Conservation (phyloP, 1,140 invertebrate genomes). For the Drosophila athabasca region DNA sequence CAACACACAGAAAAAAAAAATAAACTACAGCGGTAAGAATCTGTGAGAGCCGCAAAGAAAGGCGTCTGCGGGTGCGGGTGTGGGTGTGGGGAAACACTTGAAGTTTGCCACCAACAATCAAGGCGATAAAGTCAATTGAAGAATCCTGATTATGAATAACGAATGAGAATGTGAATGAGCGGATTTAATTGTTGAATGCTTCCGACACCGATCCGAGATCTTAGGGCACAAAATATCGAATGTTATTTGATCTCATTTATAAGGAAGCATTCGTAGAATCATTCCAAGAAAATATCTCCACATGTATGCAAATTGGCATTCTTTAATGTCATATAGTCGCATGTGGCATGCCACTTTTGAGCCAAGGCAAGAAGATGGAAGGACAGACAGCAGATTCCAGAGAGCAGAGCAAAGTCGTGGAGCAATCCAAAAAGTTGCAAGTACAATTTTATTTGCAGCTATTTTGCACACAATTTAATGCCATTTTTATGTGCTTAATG, state of each 20-base stretch:
- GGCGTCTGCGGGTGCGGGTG: conserved; percentile 22
- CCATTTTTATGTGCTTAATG: conserved; percentile 77
- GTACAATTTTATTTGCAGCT: conserved; percentile 70
- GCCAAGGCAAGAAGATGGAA: neutral
- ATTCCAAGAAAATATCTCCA: too few relatives aligned
- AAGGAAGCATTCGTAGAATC: too few relatives aligned
- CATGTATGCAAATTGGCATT: too few relatives aligned
- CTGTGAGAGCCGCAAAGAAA: conserved; percentile 27
- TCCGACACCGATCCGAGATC: too few relatives aligned
- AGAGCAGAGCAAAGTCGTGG: conserved; percentile 3
- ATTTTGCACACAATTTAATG: conserved; percentile 79
- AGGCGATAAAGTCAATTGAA: conserved; percentile 39
- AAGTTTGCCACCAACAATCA: conserved; percentile 49
- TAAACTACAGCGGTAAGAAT: conserved; percentile 43
- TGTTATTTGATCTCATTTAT: too few relatives aligned
- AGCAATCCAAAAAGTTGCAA: conserved; percentile 21
- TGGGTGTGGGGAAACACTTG: conserved; percentile 65
- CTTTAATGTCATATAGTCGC: too few relatives aligned
- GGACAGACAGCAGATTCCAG: too few relatives aligned
- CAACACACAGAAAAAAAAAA: too few relatives aligned
- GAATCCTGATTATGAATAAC: conserved; percentile 38
- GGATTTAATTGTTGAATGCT: conserved; percentile 39
- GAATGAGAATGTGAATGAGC: conserved; percentile 17
- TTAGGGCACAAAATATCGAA: too few relatives aligned
- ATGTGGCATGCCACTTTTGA: neutral